Base-by-base conservation (phyloP, 2,797 vertebrate genomes). In the Amazona finschi region DNA sequence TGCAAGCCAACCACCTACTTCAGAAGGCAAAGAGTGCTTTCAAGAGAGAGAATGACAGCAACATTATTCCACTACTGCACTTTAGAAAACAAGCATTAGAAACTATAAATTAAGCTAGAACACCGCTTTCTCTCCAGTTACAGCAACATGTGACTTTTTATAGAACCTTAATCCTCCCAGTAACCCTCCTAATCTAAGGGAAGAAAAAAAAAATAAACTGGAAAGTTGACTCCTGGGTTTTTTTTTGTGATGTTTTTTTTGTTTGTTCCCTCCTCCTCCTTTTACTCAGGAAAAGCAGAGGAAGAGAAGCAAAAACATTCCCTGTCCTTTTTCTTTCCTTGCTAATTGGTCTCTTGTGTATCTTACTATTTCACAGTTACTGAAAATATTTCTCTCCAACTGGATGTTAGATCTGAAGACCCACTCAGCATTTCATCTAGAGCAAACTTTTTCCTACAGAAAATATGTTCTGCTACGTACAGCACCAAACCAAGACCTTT, bases 1-100 rank as follows among this genome's bases (percentile, higher is more conserved):
- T 90, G 76, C 65, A 94, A 84, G 77, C 83, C 80, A 94, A 80
- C 47, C 69, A 82, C 74, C 89, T 94, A 78, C 69, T 91, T 75
- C 80, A 94, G 77, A 94, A 87, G 25, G 36, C 58, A 72, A 83
- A 58, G 49, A 83, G 81, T 30, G 64, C 55, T 87, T 87, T 82
- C 87, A 91, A 94, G 71, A 64, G 70, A 66, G 47, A 74, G 69
- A 75, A 76, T 57, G 84, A 95, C 0, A 1, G 33, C 64, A 84
- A 85, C 14, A 17, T 64, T 85, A 57, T n/a, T 87, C 50, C 50
- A 94, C 43, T 39, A 75, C 4, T 11, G 15, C 50, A 33, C 82
- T 92, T 94, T 33, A 87, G 30, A 81, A 87, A 79, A 31, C 65
- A 89, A 71, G 52, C 33, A 66, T 50, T 60, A 90, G 57, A 90